Evolutionary conservation across 2,888 invertebrate genomes (phyloP).

Genomic region (Synanthedon andrenaeformis): DNA sequence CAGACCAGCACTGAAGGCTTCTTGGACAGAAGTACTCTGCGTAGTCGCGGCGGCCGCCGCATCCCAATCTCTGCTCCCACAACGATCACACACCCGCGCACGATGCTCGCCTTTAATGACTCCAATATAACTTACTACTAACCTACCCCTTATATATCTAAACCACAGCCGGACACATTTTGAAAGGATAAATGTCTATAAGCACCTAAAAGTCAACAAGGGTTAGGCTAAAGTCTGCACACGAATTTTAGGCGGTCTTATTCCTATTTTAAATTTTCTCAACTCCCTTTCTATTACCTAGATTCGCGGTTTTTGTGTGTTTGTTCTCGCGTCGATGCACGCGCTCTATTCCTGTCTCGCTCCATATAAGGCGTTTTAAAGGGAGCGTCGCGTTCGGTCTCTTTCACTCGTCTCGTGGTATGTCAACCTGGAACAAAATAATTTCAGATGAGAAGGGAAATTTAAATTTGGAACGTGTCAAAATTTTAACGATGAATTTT

Average conservation of each 20-base stretch:
- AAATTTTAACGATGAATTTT: too few species aligned
- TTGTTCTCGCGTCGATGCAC: conserved; percentile 48
- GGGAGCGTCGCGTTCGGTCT: conserved; percentile 32
- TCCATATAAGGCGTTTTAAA: conserved; percentile 60
- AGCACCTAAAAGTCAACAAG: conserved; percentile 24
- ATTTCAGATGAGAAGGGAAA: conserved; percentile 21
- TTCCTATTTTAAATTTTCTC: conserved; percentile 12
- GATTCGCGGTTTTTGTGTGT: conserved; percentile 44
- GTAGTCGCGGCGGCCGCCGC: conserved; percentile 44
- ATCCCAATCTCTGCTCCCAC: conserved; percentile 40
- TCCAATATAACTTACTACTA: conserved; percentile 13
- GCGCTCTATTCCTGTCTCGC: conserved; percentile 52
- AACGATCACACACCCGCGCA: conserved; percentile 25
- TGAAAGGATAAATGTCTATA: conserved; percentile 27
- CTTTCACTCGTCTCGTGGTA: conserved; percentile 35
- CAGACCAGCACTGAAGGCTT: conserved; percentile 45
- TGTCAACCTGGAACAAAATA: conserved; percentile 53
- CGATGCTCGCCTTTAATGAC: conserved; percentile 21
- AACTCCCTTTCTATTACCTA: conserved; percentile 46
- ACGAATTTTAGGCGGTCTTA: conserved; percentile 29
- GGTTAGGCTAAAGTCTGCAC: conserved; percentile 19
- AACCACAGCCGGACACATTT: conserved; percentile 23
- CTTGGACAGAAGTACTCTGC: conserved; percentile 23
- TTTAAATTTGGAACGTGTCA: neutral
- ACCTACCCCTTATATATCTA: conserved; percentile 18